A percentile compares a stretch with the other conserved stretches of the same genome.
Conservation (phyloP, 92 coral and sea anemone species). For the Parazoanthus darwini region DNA sequence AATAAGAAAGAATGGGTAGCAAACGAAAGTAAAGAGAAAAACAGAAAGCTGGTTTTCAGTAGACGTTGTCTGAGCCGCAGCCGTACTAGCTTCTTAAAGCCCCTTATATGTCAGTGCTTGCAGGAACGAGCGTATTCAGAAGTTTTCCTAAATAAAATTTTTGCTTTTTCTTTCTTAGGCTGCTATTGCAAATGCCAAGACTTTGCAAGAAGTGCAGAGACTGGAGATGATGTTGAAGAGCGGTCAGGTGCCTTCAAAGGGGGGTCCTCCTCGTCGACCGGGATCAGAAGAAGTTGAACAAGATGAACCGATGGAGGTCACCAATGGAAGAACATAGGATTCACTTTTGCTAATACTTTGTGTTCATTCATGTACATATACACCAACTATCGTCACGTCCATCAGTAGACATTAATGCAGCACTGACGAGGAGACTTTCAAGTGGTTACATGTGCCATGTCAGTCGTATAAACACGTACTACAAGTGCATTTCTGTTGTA, state of each 20-base stretch:
- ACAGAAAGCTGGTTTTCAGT: too few species aligned
- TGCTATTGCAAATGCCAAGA: constrained; percentile 98
- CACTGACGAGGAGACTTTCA: background rate
- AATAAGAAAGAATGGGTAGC: too few species aligned
- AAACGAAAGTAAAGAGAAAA: too few species aligned
- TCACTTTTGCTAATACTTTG: background rate
- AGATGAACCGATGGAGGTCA: constrained; percentile 77
- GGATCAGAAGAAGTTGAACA: constrained; percentile 36
- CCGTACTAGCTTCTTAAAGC: too few species aligned
- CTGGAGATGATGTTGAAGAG: constrained; percentile 89
- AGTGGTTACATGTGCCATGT: background rate
- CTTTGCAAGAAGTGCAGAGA: constrained; percentile 92
- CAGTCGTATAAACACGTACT: background rate
- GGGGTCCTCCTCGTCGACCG: constrained; percentile 17
- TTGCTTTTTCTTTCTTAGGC: constrained; percentile 57
- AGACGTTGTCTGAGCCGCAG: too few species aligned
- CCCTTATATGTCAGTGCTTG: background rate
- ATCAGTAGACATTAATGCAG: background rate
- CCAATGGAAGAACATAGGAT: constrained; percentile 62
- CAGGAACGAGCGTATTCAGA: background rate
- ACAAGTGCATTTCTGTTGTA: background rate
- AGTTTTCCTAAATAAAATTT: background rate
- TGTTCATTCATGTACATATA: constrained; percentile 7
- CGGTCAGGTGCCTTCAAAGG: constrained; percentile 80
- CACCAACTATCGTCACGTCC: background rate